phyloP scores from a whole-genome alignment of 2,797 vertebrate species.

The Heteromormyrus szaboi region DNA sequence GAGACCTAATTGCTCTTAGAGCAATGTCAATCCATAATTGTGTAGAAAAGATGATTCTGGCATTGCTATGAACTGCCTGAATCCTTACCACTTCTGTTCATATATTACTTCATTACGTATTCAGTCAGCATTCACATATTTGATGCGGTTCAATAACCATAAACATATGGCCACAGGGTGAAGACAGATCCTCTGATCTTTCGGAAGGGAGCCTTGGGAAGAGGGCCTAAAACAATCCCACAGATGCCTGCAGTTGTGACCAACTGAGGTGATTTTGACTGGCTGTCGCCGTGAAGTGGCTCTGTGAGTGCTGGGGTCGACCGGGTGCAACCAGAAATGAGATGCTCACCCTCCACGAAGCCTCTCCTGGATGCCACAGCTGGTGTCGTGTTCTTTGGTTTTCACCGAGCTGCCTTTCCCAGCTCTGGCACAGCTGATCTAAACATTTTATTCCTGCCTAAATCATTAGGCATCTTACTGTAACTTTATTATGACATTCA shows the following conservation, averaged over 20 bases:
- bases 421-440: not conserved
- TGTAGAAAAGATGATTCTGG: conserved; percentile 24
- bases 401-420: not conserved
- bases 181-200: not conserved
- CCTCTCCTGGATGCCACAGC: not conserved
- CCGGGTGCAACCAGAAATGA: not conserved
- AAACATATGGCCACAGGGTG: not conserved
- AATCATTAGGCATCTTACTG: not conserved
- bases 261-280: not conserved
- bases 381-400: not conserved
- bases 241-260: not conserved
- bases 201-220: not conserved
- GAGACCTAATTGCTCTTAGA: conserved; percentile 27
- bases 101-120: not conserved
- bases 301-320: not conserved
- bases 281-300: not conserved
- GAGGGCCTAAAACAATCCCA: not conserved
- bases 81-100: conserved; percentile 35
- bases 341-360: not conserved
- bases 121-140: not conserved
- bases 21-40: conserved; percentile 20
- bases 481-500: not conserved
- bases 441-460: not conserved
- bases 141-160: not conserved
- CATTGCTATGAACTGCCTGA: conserved; percentile 35